Conservation (phyloP, 2,888 invertebrate species). For the Loripinus fragilis region DNA sequence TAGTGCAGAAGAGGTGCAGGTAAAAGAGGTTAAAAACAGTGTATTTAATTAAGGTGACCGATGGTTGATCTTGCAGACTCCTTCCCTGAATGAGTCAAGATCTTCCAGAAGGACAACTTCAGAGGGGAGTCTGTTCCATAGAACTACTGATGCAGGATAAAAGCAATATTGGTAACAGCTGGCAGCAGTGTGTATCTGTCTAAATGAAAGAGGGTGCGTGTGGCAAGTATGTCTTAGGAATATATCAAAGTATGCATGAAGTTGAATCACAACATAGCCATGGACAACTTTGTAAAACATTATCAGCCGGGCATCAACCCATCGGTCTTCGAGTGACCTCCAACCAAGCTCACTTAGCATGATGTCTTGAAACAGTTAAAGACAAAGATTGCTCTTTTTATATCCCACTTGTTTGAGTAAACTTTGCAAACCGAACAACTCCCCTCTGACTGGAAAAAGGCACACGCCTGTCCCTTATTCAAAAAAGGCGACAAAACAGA, state of each 20-base stretch:
- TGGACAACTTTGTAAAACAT: constrained; percentile 27
- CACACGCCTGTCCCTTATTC: too few relatives aligned
- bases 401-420: too few relatives aligned
- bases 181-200: constrained; percentile 14
- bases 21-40: not conserved
- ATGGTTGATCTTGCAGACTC: not conserved
- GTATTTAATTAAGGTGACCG: not conserved
- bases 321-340: not conserved
- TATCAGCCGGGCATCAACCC: not conserved
- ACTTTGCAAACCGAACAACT: too few relatives aligned
- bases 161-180: constrained; percentile 20
- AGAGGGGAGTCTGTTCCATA: constrained; percentile 2
- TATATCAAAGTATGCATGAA: not conserved
- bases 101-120: not conserved
- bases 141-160: constrained; percentile 8
- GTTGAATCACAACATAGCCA: constrained; percentile 15
- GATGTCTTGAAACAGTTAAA: too few relatives aligned
- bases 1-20: too few relatives aligned
- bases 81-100: not conserved
- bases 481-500: too few relatives aligned
- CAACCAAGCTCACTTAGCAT: not conserved
- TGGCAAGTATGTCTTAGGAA: constrained; percentile 9
- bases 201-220: constrained; percentile 25
- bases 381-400: too few relatives aligned
- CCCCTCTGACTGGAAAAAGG: too few relatives aligned